Evolutionary conservation across 2,888 invertebrate genomes (phyloP), one percentile per base, ranked within the genome.

Genomic region (Chaitophorus viminalis): DNA sequence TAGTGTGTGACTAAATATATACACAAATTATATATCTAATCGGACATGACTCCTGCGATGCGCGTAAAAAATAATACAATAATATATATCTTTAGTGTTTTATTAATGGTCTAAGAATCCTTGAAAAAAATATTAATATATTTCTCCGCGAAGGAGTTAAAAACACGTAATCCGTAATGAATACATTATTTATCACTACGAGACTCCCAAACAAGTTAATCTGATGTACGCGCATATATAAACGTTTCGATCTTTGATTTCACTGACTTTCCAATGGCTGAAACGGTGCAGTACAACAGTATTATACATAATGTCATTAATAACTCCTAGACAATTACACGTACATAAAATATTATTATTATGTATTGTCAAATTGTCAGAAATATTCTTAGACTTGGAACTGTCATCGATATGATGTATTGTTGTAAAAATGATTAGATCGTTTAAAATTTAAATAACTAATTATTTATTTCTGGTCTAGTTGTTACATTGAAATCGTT

Each of bases 261-360:
- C 83, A 84, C 83, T 65, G 60, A 76, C 83, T 84, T 84, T 75
- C 83, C 75, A 84, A 84, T 84, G 39, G 46, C 81, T 36, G 25
- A 60, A 54, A 54, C 11, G 52, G 17, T 25, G 17, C 29, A n/a
- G 1, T 11, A 14, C 14, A 46, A 46, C 1, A 1, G 14, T 11
- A 8, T 46, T 2, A 25, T 25, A 25, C 60, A 25, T 11, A 11
- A 68, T 68, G 68, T n/a, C 60, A 60, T 21, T 60, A 60, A 21
- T 60, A 60, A n/a, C 9, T 68, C 68, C 5, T 0, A 68, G 68
- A 68, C 29, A 29, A 68, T 29, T 21, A 60, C 60, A 14, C 14
- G 14, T 3, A 6, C 6, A 39, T 39, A 39, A 39, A n/a, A n/a
- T n/a, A n/a, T n/a, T 52, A 52, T 52, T 52, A 52, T 52, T 2